Evolutionary conservation across 1,140 invertebrate species (phyloP).

Genomic region (Eriosoma lanigerum): DNA sequence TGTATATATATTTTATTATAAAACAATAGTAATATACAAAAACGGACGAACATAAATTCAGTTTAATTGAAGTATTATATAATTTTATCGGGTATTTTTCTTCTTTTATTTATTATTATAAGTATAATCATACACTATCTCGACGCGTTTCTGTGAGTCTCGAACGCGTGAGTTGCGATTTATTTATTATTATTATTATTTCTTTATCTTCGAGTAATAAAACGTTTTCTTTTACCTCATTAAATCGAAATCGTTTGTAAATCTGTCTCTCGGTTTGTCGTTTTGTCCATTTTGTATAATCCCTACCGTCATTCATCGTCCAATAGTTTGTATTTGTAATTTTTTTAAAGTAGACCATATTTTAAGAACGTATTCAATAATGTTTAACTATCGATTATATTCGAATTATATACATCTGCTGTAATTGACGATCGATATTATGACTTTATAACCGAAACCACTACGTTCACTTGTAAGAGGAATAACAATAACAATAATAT

Average conservation of each 20-base stretch:
- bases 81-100: background rate
- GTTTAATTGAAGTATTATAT: background rate
- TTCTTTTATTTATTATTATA: background rate
- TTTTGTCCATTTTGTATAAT: no score
- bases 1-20: no score
- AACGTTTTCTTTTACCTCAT: background rate
- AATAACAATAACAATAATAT: no score
- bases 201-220: background rate
- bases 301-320: no score
- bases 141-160: background rate
- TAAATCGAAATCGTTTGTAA: constrained; percentile 2
- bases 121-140: background rate
- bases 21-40: background rate
- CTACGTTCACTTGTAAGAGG: no score
- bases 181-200: background rate
- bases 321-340: no score
- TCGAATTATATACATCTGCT: background rate
- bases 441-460: background rate
- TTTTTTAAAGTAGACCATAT: no score
- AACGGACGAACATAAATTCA: background rate
- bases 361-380: no score
- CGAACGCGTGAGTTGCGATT: background rate
- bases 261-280: no score
- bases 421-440: background rate
- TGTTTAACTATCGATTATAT: no score